Evolutionary conservation across 2,888 invertebrate species (phyloP).

Genomic region (Apotomis turbidana): DNA sequence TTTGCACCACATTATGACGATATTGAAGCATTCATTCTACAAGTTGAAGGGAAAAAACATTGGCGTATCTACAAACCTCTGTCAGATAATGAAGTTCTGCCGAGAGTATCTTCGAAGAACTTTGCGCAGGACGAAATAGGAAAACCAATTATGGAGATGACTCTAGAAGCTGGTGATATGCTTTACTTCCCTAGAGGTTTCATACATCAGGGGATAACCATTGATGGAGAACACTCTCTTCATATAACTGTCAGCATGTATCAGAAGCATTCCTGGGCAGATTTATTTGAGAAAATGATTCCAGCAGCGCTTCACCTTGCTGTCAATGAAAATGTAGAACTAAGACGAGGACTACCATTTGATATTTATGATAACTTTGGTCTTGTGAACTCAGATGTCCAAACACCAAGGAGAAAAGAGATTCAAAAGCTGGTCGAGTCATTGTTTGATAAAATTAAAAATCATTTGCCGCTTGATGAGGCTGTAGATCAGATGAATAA

Average conservation of each 20-base stretch:
- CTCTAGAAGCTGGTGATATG: constrained; percentile 93
- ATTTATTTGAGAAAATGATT: constrained; percentile 92
- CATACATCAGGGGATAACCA: constrained; percentile 93
- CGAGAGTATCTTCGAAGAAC: constrained; percentile 93
- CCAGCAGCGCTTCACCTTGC: constrained; percentile 90
- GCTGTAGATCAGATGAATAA: constrained; percentile 95
- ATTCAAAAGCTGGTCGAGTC: constrained; percentile 81
- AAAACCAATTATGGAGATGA: constrained; percentile 90
- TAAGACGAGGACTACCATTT: constrained; percentile 91
- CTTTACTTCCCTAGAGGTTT: constrained; percentile 96
- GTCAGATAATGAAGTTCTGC: constrained; percentile 86
- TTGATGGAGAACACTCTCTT: constrained; percentile 92
- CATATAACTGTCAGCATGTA: constrained; percentile 97
- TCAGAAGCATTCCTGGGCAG: constrained; percentile 95
- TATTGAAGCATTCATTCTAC: constrained; percentile 98
- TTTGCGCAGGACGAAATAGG: constrained; percentile 89
- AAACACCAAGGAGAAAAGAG: constrained; percentile 70
- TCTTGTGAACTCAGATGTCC: constrained; percentile 83
- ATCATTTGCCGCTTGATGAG: constrained; percentile 87
- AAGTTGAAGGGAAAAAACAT: constrained; percentile 97
- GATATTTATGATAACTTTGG: constrained; percentile 91
- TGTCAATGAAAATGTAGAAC: constrained; percentile 86
- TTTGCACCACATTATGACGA: constrained; percentile 99
- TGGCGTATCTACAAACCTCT: constrained; percentile 96
- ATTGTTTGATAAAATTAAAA: constrained; percentile 84